These are phyloP conservation scores for Drosophila sp. DNA, from an alignment of 1,140 invertebrate genomes.

Conservation along the genomic window DNA sequence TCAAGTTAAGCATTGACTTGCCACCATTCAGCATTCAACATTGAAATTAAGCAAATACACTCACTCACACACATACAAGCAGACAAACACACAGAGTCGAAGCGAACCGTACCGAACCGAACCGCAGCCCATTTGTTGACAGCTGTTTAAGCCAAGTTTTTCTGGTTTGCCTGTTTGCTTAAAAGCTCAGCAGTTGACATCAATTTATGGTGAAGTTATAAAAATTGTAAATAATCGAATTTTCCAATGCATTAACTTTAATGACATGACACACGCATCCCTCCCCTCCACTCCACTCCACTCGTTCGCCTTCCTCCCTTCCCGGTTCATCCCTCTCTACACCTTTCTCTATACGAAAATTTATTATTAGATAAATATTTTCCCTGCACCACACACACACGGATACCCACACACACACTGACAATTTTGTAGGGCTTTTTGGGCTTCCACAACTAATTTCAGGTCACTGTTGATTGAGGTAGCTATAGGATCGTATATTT, in stretches of 20 bases:
- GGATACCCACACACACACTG: background rate
- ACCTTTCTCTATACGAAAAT: background rate
- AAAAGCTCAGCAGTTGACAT: conserved; percentile 42
- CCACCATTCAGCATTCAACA: conserved; percentile 7
- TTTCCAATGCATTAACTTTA: conserved; percentile 74
- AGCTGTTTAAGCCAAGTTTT: conserved; percentile 46
- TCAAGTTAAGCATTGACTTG: conserved; percentile 41
- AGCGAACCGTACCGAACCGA: background rate
- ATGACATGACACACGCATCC: conserved; percentile 43
- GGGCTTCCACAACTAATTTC: background rate
- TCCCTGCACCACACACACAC: background rate
- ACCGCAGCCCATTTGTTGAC: conserved; percentile 35
- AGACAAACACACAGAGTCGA: conserved; percentile 10
- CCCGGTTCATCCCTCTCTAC: background rate
- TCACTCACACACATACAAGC: conserved; percentile 5
- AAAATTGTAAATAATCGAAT: conserved; percentile 68
- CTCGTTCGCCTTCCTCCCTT: background rate
- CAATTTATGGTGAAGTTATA: conserved; percentile 56
- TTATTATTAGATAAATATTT: conserved; percentile 15
- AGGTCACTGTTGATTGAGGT: background rate
- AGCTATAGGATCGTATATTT: background rate
- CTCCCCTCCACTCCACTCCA: background rate
- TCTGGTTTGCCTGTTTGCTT: conserved; percentile 36
- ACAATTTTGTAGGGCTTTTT: background rate
- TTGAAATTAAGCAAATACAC: conserved; percentile 31